phyloP scores from a whole-genome alignment of 2,113 vertebrate genomes.

The Triplophysa tibetana region DNA sequence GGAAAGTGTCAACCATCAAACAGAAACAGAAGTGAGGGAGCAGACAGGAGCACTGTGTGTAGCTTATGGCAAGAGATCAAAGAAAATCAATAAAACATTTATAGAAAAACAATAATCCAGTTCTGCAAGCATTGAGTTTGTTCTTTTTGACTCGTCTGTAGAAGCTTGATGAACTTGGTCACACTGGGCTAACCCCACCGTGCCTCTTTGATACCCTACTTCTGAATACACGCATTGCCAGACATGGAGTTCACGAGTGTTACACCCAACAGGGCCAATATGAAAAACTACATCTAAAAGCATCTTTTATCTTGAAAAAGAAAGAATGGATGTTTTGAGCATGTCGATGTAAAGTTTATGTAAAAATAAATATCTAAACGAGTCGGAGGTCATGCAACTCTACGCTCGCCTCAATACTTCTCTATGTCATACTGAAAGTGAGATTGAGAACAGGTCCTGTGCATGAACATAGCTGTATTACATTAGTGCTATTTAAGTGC shows the following conservation, averaged over 20 bases:
- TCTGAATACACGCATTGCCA: neutral
- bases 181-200: conserved; percentile 2
- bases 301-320: conserved; percentile 1
- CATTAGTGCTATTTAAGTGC: conserved; percentile 40
- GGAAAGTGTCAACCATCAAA: neutral
- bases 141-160: neutral
- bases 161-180: conserved; percentile 3
- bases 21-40: neutral
- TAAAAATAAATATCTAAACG: neutral
- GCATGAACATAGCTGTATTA: conserved; percentile 32
- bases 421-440: conserved; percentile 5
- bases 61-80: neutral
- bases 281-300: conserved; percentile 9
- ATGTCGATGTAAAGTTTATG: neutral
- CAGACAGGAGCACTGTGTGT: neutral
- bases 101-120: conserved; percentile 43
- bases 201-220: neutral
- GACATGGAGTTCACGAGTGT: neutral
- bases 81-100: conserved; percentile 23
- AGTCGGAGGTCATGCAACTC: conserved; percentile 5
- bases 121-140: conserved; percentile 30
- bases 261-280: neutral
- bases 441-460: neutral
- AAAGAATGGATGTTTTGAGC: neutral
- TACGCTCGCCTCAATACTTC: neutral